Evolutionary conservation across 2,888 invertebrate genomes (phyloP).

Genomic region (Drosophila mimica): DNA sequence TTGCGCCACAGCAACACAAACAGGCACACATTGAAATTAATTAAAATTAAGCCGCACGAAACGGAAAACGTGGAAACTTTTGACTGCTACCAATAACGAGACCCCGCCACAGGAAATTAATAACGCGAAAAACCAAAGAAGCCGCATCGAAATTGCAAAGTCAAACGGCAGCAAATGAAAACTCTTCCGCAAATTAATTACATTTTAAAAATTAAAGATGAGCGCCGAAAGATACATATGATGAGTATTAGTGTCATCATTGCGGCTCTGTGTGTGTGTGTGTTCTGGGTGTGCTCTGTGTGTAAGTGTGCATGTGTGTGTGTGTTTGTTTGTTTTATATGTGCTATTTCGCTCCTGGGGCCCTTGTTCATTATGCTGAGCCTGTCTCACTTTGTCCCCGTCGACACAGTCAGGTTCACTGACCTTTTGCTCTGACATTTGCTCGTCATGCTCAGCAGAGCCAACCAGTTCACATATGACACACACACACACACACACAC

Average conservation of each 20-base stretch:
- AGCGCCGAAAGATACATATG: constrained; percentile 22
- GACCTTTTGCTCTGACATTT: constrained; percentile 73
- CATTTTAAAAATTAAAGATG: constrained; percentile 66
- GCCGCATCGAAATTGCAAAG: constrained; percentile 48
- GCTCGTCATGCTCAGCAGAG: constrained; percentile 53
- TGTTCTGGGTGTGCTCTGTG: constrained; percentile 5
- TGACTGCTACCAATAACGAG: constrained; percentile 42
- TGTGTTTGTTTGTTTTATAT: constrained; percentile 24
- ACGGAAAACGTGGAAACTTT: constrained; percentile 49
- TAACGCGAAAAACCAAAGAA: constrained; percentile 33
- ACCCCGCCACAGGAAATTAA: constrained; percentile 55
- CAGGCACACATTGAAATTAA: constrained; percentile 60
- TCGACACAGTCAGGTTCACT: constrained; percentile 52
- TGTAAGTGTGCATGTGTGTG: constrained; percentile 4
- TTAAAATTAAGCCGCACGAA: constrained; percentile 64
- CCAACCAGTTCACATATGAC: constrained; percentile 30
- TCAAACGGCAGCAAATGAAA: constrained; percentile 59
- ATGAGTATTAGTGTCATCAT: constrained; percentile 4
- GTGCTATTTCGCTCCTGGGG: constrained; percentile 34
- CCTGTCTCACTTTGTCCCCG: constrained; percentile 50
- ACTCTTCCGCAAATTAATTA: constrained; percentile 69
- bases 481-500: constrained; percentile 9
- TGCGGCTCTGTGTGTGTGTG: constrained; percentile 2
- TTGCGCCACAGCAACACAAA: constrained; percentile 23
- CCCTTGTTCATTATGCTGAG: constrained; percentile 54